phyloP scores from a whole-genome alignment of 2,113 vertebrate species.

The Pleuronectes platessa region DNA sequence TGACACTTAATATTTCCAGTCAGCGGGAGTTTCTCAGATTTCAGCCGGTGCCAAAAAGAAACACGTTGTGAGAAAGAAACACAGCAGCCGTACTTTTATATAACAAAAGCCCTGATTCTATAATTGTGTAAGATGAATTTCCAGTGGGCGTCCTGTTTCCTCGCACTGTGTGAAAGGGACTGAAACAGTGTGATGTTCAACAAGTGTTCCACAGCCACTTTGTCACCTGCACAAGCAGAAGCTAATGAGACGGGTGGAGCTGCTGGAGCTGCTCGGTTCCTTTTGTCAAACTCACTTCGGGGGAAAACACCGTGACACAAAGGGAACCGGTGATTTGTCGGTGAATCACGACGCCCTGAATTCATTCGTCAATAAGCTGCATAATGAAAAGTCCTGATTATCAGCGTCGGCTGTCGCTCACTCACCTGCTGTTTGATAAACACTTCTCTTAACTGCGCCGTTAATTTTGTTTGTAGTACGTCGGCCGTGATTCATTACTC shows the following conservation, averaged over 20 bases:
- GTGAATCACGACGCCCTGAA: slow-evolving; percentile 34
- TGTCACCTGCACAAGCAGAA: neutral
- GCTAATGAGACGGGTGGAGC: slow-evolving; percentile 1
- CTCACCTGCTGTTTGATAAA: slow-evolving; percentile 61
- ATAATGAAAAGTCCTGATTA: slow-evolving; percentile 57
- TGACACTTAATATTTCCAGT: too few species aligned
- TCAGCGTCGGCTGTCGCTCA: slow-evolving; percentile 26
- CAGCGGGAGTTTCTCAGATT: neutral
- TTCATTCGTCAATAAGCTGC: slow-evolving; percentile 49
- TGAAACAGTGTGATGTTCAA: neutral
- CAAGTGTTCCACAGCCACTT: neutral
- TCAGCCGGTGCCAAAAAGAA: neutral
- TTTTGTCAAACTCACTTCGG: slow-evolving; percentile 29
- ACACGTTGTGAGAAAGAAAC: neutral
- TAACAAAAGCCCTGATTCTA: too few species aligned
- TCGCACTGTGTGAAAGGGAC: too few species aligned
- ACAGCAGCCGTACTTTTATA: neutral
- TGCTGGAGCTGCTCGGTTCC: slow-evolving; percentile 14
- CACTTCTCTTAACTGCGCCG: slow-evolving; percentile 20
- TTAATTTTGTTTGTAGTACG: slow-evolving; percentile 17
- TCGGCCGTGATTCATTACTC: slow-evolving; percentile 31
- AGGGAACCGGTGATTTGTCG: slow-evolving; percentile 17
- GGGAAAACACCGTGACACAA: slow-evolving; percentile 15
- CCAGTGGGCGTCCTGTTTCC: too few species aligned
- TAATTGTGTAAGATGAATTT: too few species aligned